These are phyloP conservation scores for Drosophila eohydei DNA, from an alignment of 2,888 invertebrate species.

Conservation along the genomic window DNA sequence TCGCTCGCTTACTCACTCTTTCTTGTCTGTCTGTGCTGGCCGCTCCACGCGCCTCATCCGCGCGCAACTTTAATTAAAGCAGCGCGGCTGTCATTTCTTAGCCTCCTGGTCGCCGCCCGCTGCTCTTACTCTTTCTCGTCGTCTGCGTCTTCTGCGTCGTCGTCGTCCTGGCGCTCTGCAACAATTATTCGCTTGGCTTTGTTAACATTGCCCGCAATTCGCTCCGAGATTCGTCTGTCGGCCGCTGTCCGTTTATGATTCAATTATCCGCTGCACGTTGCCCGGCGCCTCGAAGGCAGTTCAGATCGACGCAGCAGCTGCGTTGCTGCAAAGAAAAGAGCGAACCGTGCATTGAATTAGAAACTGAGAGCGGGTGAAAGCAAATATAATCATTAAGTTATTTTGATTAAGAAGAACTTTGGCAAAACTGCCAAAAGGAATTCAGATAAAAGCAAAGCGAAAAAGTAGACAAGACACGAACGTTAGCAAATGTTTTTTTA, in stretches of 20 bases:
- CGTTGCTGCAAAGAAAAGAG: constrained; percentile 35
- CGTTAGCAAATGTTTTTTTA: constrained; percentile 49
- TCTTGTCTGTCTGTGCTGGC: constrained; percentile 21
- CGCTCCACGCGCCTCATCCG: constrained; percentile 59
- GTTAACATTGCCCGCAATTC: constrained; percentile 70
- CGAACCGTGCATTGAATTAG: constrained; percentile 41
- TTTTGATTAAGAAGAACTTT: constrained; percentile 78
- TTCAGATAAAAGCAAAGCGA: constrained; percentile 12
- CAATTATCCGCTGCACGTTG: constrained; percentile 57
- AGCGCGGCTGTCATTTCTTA: constrained; percentile 76
- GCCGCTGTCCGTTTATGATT: constrained; percentile 58
- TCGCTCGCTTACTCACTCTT: constrained; percentile 27
- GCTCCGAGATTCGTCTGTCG: constrained; percentile 42
- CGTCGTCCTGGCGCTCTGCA: constrained; percentile 39
- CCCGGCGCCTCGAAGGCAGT: constrained; percentile 63
- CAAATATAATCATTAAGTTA: constrained; percentile 81
- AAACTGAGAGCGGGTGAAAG: constrained; percentile 54
- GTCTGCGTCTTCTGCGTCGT: not conserved
- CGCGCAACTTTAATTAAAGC: constrained; percentile 76
- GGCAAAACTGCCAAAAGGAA: constrained; percentile 65
- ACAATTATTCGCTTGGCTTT: constrained; percentile 80
- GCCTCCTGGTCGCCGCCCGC: constrained; percentile 33
- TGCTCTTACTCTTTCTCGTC: not conserved
- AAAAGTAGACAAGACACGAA: constrained; percentile 2
- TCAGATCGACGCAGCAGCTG: constrained; percentile 58